Base-by-base conservation (phyloP, 2,113 vertebrate species). In the Psittacus erithacus region DNA sequence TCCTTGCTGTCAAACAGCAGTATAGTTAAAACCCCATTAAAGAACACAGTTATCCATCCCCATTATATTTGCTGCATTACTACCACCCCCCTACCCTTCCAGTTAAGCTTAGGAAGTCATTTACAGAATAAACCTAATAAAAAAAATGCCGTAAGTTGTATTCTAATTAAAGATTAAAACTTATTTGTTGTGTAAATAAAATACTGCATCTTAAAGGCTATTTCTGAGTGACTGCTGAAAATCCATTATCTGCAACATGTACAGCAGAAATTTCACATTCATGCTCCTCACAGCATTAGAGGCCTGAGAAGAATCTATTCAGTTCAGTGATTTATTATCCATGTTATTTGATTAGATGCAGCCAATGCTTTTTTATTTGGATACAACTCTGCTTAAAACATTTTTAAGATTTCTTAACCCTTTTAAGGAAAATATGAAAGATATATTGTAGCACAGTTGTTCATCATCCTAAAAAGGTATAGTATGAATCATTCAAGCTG, bases 251-350 rank as follows among this genome's bases (percentile, higher is more conserved):
- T 85, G 33, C 83, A 84, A 91, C 9, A 9, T 7, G 38, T 82
- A 55, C 86, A 89, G 50, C 57, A 96, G 46, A 95, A 95, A 81
- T 90, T 93, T 92, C 55, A 69, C 64, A 86, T 93, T 92, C 24
- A 55, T 63, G 89, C 39, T 92, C 52, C 28, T 91, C 69, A 57
- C 9, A 86, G 73, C 77, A 90, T 82, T 91, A 86, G 68, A 29
- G 73, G 63, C 22, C 77, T 79, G 62, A 96, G 92, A 97, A 97
- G 49, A 95, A 86, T 69, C 38, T 59, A 29, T 94, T 83, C 64
- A 55, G 35, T 71, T 95, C 75, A 91, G 68, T 95, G 73, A 93
- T 82, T 94, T 90, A 24, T 71, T 94, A 86, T 78, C 62, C 27
- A 52, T 50, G 46, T 7, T 63, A 11, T 83, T 88, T 87, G 74